Percentiles rank a stretch among this genome's conserved stretches.
Conservation (phyloP, 2,888 invertebrate species). For the Phortica okadai region DNA sequence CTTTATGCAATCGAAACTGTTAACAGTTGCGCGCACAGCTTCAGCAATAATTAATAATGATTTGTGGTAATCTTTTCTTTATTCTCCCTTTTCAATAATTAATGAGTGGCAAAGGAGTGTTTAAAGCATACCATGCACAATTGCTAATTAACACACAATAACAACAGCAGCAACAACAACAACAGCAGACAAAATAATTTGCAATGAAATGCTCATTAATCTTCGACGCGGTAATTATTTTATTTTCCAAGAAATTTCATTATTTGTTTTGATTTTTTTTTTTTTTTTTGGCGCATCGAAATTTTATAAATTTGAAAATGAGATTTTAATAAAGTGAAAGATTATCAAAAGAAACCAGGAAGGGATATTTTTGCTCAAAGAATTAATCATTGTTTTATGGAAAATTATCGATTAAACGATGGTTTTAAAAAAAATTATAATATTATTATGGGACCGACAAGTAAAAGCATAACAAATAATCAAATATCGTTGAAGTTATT, state of each 20-base stretch:
- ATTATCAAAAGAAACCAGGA: background rate
- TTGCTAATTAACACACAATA: background rate
- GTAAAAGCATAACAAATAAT: no score
- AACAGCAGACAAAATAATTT: background rate
- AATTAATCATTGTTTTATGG: background rate
- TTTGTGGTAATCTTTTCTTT: background rate
- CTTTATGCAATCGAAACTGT: background rate
- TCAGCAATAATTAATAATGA: background rate
- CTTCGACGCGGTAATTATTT: background rate
- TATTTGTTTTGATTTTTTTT: background rate
- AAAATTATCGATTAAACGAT: background rate
- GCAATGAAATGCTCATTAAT: background rate
- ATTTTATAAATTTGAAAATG: background rate
- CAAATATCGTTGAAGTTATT: no score
- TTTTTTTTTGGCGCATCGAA: constrained; percentile 1
- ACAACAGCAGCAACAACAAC: no score
- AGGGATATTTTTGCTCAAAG: background rate
- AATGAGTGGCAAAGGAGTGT: background rate
- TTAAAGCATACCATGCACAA: background rate
- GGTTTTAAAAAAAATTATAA: no score
- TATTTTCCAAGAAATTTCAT: background rate
- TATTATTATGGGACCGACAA: no score
- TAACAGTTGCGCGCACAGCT: background rate
- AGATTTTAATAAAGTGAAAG: background rate
- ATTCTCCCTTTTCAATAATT: background rate